phyloP scores from a whole-genome alignment of 2,797 vertebrate species.

The Numenius phaeopus region DNA sequence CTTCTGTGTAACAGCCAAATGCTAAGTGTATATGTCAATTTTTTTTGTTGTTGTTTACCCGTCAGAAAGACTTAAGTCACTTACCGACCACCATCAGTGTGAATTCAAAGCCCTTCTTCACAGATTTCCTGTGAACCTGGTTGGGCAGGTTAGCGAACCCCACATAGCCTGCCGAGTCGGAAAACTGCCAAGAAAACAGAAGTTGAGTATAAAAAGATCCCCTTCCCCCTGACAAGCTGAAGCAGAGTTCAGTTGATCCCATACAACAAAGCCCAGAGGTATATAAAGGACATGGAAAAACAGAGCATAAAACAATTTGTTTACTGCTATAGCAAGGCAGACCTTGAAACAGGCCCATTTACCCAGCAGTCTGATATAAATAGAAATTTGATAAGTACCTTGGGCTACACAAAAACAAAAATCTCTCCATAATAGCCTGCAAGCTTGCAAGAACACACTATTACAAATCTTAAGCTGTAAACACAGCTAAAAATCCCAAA shows the following conservation, averaged over 20 bases:
- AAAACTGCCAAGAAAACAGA: conserved; percentile 80
- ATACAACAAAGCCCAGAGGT: not conserved
- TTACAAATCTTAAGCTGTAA: not conserved
- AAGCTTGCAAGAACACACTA: not conserved
- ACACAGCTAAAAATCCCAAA: not conserved
- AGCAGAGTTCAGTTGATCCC: not conserved
- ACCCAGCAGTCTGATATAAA: not conserved
- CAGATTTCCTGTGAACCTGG: conserved; percentile 92
- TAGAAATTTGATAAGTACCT: not conserved
- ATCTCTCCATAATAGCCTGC: not conserved
- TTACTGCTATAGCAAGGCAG: not conserved
- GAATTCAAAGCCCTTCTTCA: conserved; percentile 93
- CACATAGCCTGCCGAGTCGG: conserved; percentile 87
- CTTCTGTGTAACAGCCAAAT: not conserved
- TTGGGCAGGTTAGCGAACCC: conserved; percentile 91
- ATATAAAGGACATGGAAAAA: not conserved
- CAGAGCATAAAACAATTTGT: not conserved
- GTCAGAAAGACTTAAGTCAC: conserved; percentile 46
- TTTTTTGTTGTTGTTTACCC: not conserved
- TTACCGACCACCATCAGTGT: conserved; percentile 90
- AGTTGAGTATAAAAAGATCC: not conserved
- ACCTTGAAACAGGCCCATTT: not conserved
- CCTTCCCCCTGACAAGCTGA: not conserved
- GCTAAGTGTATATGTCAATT: not conserved
- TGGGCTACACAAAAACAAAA: not conserved